phyloP scores from a whole-genome alignment of 2,797 vertebrate genomes.

The Mormyrops boulengeri region DNA sequence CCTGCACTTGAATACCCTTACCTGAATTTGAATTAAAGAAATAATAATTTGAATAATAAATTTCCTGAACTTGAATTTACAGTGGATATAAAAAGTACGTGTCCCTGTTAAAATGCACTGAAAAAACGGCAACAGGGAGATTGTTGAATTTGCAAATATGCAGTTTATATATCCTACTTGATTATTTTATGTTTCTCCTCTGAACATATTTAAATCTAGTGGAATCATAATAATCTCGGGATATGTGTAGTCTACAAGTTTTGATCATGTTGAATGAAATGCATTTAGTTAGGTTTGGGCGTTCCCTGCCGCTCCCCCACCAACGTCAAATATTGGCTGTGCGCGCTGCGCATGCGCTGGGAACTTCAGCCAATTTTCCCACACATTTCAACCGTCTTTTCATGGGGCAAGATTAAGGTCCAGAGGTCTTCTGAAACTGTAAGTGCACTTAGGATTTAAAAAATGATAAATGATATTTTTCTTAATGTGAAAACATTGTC shows the following conservation, averaged over 20 bases:
- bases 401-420: no score
- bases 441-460: neutral
- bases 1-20: no score
- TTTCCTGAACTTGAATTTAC: no score
- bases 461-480: neutral
- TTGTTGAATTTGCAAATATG: neutral
- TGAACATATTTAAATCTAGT: neutral
- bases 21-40: no score
- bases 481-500: neutral
- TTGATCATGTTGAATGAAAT: neutral
- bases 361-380: neutral
- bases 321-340: neutral
- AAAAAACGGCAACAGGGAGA: neutral
- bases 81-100: no score
- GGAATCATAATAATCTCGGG: neutral
- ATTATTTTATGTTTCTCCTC: neutral
- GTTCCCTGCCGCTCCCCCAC: neutral
- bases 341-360: neutral
- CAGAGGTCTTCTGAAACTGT: neutral
- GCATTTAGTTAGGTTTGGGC: no score
- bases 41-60: no score
- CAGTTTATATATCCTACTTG: neutral
- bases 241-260: neutral
- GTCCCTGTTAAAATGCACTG: conserved; percentile 16
- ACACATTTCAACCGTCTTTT: neutral